phyloP scores from a whole-genome alignment of 2,113 vertebrate genomes.

The Coptodon bakossiorum region DNA sequence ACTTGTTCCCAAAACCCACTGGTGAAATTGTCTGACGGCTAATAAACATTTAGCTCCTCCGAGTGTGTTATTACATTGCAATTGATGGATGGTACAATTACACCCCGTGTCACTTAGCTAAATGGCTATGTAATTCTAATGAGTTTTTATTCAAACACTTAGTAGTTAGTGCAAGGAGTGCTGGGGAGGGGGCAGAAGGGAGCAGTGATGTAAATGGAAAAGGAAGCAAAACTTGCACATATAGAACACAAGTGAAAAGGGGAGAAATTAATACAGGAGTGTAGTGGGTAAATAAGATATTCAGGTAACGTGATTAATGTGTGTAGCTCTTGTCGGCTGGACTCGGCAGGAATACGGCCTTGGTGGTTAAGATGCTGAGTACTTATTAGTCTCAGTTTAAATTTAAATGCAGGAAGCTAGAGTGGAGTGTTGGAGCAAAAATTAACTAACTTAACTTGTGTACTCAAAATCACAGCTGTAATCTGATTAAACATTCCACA shows the following conservation, averaged over 20 bases:
- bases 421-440: background rate
- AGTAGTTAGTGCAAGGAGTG: slow-evolving; percentile 54
- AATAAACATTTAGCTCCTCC: slow-evolving; percentile 76
- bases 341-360: background rate
- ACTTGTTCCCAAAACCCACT: slow-evolving; percentile 62
- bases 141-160: slow-evolving; percentile 75
- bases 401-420: background rate
- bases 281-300: background rate
- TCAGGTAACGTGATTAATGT: background rate
- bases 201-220: background rate
- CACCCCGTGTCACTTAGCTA: slow-evolving; percentile 74
- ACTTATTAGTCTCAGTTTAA: background rate
- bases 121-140: slow-evolving; percentile 78
- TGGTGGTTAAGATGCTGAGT: background rate
- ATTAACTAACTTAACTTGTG: background rate
- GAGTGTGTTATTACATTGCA: slow-evolving; percentile 72
- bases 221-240: background rate
- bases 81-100: slow-evolving; percentile 81
- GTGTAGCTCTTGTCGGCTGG: background rate
- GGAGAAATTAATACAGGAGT: background rate
- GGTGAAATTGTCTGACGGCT: slow-evolving; percentile 68
- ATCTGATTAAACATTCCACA: background rate
- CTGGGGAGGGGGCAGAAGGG: background rate
- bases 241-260: background rate
- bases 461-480: background rate